Evolutionary conservation across 2,888 invertebrate species (phyloP), one percentile per base, ranked within the genome.

Genomic region (Acanthacorydalis orientalis): DNA sequence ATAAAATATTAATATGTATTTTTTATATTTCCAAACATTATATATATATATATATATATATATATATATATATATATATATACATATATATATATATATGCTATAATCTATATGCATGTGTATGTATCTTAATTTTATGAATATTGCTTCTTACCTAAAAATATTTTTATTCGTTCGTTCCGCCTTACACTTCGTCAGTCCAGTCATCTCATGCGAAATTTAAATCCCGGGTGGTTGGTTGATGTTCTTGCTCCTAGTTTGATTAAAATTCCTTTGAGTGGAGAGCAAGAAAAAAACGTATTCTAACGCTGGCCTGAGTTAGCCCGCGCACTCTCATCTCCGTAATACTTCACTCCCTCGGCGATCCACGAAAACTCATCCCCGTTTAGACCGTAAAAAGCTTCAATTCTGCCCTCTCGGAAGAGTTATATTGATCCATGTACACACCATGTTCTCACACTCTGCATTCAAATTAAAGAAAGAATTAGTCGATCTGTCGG

Each of bases 371-470:
- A 46, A 46, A 31, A 46, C 23, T 39, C 31, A 46, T 39, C 34
- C 23, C 33, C 40, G 32, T 16, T 11, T 14, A 46, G 34, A 16
- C 46, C 15, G 16, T 31, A 31, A 43, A 31, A 31, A 12, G 44
- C 37, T 45, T 15, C 14, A 12, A 43, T 43, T 31, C 31, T 31
- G 15, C 39, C 11, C 34, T 31, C 64, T 64, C 65, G 65, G 65
- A 67, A 67, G 65, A 66, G 67, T 67, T 65, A 65, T 67, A 67
- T 67, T 65, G 67, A 65, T 67, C 67, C 63, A 63, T 59, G 62
- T 65, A 65, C 64, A 65, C 64, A 62, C 63, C 62, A 16, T 16
- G 39, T 39, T 39, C 12, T 16, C n/a, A 31, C 39, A 12, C 39
- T 15, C 14, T 38, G 39, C 39, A 15, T 38, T 15, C 12, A 38